phyloP scores from a whole-genome alignment of 2,113 vertebrate genomes.

The Sinocyclocheilus rhinocerous region DNA sequence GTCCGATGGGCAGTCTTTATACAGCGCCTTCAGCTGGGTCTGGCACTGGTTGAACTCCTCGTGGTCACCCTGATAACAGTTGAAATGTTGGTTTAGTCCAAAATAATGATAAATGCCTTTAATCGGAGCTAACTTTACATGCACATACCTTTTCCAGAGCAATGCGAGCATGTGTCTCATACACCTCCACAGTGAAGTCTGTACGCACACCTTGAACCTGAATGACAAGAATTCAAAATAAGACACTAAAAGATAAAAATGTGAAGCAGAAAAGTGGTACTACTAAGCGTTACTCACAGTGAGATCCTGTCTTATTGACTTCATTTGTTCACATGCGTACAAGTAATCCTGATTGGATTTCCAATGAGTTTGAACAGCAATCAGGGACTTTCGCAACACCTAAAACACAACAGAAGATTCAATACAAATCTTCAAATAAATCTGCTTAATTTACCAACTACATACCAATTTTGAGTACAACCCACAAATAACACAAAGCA shows the following conservation, averaged over 20 bases:
- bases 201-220: slow-evolving; percentile 90
- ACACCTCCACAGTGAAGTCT: slow-evolving; percentile 91
- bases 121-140: not conserved
- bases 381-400: slow-evolving; percentile 85
- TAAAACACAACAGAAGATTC: slow-evolving; percentile 52
- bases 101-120: not conserved
- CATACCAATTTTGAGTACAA: too few relatives aligned
- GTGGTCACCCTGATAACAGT: slow-evolving; percentile 82
- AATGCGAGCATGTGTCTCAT: slow-evolving; percentile 90
- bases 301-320: slow-evolving; percentile 90
- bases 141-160: slow-evolving; percentile 86
- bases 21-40: slow-evolving; percentile 89
- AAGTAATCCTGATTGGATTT: slow-evolving; percentile 86
- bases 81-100: not conserved
- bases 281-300: slow-evolving; percentile 74
- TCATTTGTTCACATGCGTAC: slow-evolving; percentile 93
- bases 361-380: slow-evolving; percentile 86
- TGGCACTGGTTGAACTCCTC: slow-evolving; percentile 96
- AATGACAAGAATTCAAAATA: not conserved
- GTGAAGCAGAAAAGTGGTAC: not conserved
- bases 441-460: not conserved
- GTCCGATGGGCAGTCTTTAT: slow-evolving; percentile 82
- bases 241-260: not conserved
- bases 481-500: too few relatives aligned
- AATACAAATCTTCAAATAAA: not conserved